Base-by-base conservation (phyloP, 2,888 invertebrate species). In the Pardosa pseudoannulata region DNA sequence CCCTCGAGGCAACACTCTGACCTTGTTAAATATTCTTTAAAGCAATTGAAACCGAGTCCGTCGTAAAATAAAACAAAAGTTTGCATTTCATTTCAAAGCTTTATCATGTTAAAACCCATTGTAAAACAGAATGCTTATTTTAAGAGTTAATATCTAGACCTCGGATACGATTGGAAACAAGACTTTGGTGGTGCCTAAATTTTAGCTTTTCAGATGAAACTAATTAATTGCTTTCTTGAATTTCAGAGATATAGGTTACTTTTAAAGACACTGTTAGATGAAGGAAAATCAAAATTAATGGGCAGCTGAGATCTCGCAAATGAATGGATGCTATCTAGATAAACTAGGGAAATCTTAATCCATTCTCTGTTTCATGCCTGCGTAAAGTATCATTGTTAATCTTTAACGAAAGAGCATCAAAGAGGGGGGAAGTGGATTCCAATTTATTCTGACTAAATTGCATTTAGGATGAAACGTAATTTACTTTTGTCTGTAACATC, bases 271-370 rank as follows among this genome's bases (percentile, higher is more conserved):
- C 29, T 16, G 41, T 36, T 36, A 75, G 39, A 65, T 75, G 65
- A 75, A 75, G 75, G 68, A 78, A 78, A 78, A 68, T 68, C 76
- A 68, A 68, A 78, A 78, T 78, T 78, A 78, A 78, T 78, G 46
- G 56, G 50, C 68, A 9, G 11, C 27, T 29, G 31, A 23, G n/a
- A 46, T 28, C 39, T 39, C 29, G 41, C 65, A 75, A 75, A 75
- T 76, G 65, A 67, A 76, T 76, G 76, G n/a, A 31, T 31, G 50
- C 36, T 68, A 67, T 68, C 50, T 68, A 32, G 27, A 29, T 19
- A 36, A 67, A 64, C 75, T 75, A 39, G 65, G 29, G 75, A 68
- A 56, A 68, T 68, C 76, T 68, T 78, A 68, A 78, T 78, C 50
- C 68, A 76, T 67, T 68, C 76, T 31, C 50, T 68, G 68, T 46